Evolutionary conservation across 2,113 vertebrate genomes (phyloP), one percentile per base, ranked within the genome.

Genomic region (Gopherus evgoodei): DNA sequence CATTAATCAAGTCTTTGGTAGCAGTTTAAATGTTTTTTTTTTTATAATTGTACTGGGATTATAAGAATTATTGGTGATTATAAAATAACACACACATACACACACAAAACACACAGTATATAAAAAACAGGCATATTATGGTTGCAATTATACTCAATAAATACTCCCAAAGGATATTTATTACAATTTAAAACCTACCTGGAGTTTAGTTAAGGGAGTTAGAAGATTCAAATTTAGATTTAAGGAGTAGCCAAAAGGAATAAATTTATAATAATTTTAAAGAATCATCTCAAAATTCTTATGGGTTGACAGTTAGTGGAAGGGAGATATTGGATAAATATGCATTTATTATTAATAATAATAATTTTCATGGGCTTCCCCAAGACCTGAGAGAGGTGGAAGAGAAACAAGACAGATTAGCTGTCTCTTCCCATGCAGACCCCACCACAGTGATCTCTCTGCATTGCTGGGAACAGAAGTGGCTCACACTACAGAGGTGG

Each of bases 1-100:
- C 80, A 91, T 96, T 95, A 97, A 91, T 83, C 72, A 80, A 96
- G 72, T 79, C 21, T 59, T 86, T 93, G 90, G 89, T 25, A 83
- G 81, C 91, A 85, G 47, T 38, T 88, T 93, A 83, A 95, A 91
- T 8, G 49, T 81, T 93, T 90, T 93, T 50, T 50, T 95, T 50
- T 95, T 93, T 93, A 65, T 4, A 88, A 12, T 84, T 83, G 88
- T 83, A 86, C 31, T 65, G 27, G 83, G 81, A 93, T 76, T 0
- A 69, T 1, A 78, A 80, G 90, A 5, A 83, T 90, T 69, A 82
- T 93, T 93, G 93, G 35, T 92, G 78, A 94, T 90, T 38, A 82
- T 6, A 54, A 22, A 86, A 27, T 69, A 52, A 52, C 35, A 0
- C 31, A 10, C 53, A 54, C 19, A 54, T 22, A 54, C 14, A 82